phyloP scores from a whole-genome alignment of 1,140 invertebrate species.

The Galendromus occidentalis region DNA sequence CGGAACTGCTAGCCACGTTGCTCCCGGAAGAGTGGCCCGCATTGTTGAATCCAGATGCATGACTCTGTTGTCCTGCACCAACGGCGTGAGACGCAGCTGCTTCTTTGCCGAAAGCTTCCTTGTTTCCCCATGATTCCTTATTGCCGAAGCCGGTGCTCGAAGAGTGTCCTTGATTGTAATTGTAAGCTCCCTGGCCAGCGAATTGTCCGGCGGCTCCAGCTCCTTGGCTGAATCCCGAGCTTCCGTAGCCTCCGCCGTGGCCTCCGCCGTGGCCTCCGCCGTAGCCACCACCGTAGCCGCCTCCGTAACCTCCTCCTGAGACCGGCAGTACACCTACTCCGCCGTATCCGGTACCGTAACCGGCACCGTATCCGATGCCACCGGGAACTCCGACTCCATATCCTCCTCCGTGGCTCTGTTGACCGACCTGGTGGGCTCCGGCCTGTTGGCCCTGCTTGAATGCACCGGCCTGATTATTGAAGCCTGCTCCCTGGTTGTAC shows the following conservation, averaged over 20 bases:
- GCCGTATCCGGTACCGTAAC: neutral
- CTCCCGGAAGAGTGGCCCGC: neutral
- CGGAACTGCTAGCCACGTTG: neutral
- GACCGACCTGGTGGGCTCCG: neutral
- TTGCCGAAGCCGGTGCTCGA: neutral
- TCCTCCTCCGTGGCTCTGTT: neutral
- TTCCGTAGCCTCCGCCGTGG: neutral
- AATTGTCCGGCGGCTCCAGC: neutral
- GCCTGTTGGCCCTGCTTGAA: neutral
- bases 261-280: neutral
- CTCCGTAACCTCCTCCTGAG: neutral
- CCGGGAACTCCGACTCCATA: neutral
- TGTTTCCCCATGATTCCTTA: constrained; percentile 1
- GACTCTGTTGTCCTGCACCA: neutral
- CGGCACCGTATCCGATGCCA: neutral
- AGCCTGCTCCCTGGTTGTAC: neutral
- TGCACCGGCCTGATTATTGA: neutral
- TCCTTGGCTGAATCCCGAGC: neutral
- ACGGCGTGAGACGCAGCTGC: neutral
- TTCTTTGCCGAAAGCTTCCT: neutral
- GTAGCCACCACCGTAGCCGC: neutral
- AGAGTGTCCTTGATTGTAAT: neutral
- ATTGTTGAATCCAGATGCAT: neutral
- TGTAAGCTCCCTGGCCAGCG: neutral
- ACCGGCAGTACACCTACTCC: neutral